phyloP scores from a whole-genome alignment of 2,888 invertebrate species.

The Acleris literana region DNA sequence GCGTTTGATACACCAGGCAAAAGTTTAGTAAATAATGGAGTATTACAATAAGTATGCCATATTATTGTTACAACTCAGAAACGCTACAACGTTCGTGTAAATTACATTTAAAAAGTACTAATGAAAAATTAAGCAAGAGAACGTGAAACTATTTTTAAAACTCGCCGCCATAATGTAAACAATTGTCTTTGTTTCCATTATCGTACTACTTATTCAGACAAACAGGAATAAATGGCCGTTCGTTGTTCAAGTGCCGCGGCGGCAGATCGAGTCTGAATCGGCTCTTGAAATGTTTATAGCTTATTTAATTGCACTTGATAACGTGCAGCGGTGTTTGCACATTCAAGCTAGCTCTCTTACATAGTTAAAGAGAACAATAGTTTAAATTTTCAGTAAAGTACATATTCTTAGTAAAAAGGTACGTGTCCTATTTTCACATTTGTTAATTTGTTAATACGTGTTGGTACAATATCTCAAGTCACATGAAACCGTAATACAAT shows the following conservation, averaged over 20 bases:
- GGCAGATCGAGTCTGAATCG: conserved; percentile 15
- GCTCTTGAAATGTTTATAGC: conserved; percentile 32
- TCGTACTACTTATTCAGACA: conserved; percentile 18
- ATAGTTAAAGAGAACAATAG: conserved; percentile 12
- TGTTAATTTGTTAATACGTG: too few relatives aligned
- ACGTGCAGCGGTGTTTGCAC: conserved; percentile 20
- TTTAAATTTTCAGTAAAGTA: background rate
- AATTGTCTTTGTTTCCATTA: conserved; percentile 9
- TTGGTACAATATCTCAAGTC: too few relatives aligned
- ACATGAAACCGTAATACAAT: background rate
- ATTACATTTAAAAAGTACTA: too few relatives aligned
- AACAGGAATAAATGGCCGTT: conserved; percentile 22
- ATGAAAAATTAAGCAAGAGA: too few relatives aligned
- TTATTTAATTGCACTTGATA: conserved; percentile 32
- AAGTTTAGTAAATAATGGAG: too few relatives aligned
- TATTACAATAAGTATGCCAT: too few relatives aligned
- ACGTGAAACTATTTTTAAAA: too few relatives aligned
- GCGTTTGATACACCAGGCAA: too few relatives aligned
- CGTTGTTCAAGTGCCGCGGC: background rate
- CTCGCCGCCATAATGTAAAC: too few relatives aligned
- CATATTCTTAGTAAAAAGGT: background rate
- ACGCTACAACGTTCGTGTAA: too few relatives aligned
- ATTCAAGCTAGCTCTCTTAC: background rate
- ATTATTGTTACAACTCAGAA: too few relatives aligned
- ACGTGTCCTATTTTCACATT: too few relatives aligned